Conservation (phyloP, 92 coral and sea anemone genomes). For the Diadumene lineata region DNA sequence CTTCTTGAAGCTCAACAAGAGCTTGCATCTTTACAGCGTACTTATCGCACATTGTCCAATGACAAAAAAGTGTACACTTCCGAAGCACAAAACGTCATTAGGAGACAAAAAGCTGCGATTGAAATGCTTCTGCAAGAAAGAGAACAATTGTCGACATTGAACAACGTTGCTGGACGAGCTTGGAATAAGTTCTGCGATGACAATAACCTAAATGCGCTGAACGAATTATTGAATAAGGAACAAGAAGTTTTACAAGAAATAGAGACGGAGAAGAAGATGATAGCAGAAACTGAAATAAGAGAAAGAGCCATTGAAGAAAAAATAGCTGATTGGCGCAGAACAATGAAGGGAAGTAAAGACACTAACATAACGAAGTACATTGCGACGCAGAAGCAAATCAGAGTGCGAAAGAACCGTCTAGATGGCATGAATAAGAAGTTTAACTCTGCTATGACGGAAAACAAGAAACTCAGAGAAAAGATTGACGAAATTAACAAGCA, state of each 20-base stretch:
- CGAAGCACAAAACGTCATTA: slow-evolving; percentile 80
- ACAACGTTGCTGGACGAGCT: slow-evolving; percentile 65
- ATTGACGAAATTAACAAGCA: slow-evolving; percentile 75
- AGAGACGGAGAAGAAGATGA: slow-evolving; percentile 43
- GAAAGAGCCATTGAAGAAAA: slow-evolving; percentile 54
- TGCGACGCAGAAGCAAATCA: slow-evolving; percentile 69
- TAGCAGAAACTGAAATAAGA: slow-evolving; percentile 4
- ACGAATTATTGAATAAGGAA: slow-evolving; percentile 69
- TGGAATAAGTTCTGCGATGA: slow-evolving; percentile 65
- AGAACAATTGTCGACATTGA: slow-evolving; percentile 59
- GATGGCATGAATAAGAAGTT: slow-evolving; percentile 86
- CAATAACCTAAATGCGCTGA: slow-evolving; percentile 61
- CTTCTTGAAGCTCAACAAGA: slow-evolving; percentile 90
- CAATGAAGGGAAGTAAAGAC: slow-evolving; percentile 59
- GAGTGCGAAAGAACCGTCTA: slow-evolving; percentile 83
- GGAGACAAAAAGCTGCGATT: slow-evolving; percentile 76
- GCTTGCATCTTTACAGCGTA: slow-evolving; percentile 72
- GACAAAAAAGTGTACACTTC: slow-evolving; percentile 80
- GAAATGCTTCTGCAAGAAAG: slow-evolving; percentile 73
- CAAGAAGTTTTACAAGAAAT: slow-evolving; percentile 48
- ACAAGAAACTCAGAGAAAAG: slow-evolving; percentile 59
- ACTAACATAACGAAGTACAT: slow-evolving; percentile 51
- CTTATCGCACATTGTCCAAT: slow-evolving; percentile 80
- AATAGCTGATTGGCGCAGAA: slow-evolving; percentile 53
- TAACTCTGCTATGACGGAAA: slow-evolving; percentile 71